These are phyloP conservation scores for Crenuchus spilurus DNA, from an alignment of 2,797 vertebrate genomes.

Conservation along the genomic window DNA sequence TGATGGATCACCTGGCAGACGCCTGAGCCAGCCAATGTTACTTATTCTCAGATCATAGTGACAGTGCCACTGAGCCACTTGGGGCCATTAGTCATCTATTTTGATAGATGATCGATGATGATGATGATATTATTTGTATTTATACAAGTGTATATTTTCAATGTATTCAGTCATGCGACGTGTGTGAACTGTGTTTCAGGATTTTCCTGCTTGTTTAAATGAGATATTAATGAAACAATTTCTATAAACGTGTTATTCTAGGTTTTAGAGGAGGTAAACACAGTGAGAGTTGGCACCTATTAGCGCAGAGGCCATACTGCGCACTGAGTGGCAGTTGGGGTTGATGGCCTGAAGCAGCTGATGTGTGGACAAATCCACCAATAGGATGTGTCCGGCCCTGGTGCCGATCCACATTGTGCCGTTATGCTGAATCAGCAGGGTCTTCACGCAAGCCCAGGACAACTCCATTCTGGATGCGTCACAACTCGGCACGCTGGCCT, in stretches of 20 bases:
- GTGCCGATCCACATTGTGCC: slow-evolving; percentile 91
- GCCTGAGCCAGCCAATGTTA: no score
- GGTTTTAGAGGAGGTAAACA: background rate
- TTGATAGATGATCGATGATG: no score
- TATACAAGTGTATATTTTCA: no score
- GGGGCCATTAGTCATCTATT: no score
- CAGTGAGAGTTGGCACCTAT: slow-evolving; percentile 75
- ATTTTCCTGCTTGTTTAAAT: no score
- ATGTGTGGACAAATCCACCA: slow-evolving; percentile 87
- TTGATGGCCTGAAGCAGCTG: slow-evolving; percentile 80
- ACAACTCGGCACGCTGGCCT: slow-evolving; percentile 62
- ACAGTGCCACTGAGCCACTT: no score
- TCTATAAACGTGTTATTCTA: background rate
- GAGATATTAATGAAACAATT: no score
- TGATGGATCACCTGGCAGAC: no score
- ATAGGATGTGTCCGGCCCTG: slow-evolving; percentile 86
- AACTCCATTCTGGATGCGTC: slow-evolving; percentile 54
- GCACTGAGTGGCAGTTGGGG: slow-evolving; percentile 80
- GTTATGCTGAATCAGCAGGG: slow-evolving; percentile 88
- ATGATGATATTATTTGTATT: no score
- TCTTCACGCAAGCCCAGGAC: slow-evolving; percentile 85
- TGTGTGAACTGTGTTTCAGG: no score
- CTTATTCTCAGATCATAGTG: no score
- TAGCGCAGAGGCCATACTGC: slow-evolving; percentile 80
- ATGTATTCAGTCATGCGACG: no score